These are phyloP conservation scores for Eristalis pertinax DNA, from an alignment of 2,888 invertebrate genomes.

Conservation along the genomic window DNA sequence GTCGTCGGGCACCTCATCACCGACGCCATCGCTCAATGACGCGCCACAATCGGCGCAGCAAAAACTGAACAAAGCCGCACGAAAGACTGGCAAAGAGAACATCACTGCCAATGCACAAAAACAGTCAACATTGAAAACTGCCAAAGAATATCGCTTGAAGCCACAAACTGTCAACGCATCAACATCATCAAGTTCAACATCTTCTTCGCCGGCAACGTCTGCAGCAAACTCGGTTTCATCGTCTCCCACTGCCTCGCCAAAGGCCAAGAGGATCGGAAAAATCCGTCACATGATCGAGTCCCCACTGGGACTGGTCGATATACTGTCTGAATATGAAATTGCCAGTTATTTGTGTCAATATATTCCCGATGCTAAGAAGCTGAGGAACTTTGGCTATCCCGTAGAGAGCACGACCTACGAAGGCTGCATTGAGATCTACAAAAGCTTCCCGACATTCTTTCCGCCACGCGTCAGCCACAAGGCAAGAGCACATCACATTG, in stretches of 20 bases:
- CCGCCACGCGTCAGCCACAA: slow-evolving; percentile 42
- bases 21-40: slow-evolving; percentile 21
- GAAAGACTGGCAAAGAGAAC: slow-evolving; percentile 45
- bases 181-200: slow-evolving; percentile 41
- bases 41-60: slow-evolving; percentile 38
- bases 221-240: slow-evolving; percentile 76
- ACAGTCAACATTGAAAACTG: slow-evolving; percentile 51
- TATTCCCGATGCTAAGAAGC: slow-evolving; percentile 84
- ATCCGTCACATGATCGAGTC: slow-evolving; percentile 77
- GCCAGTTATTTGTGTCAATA: slow-evolving; percentile 84
- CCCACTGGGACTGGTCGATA: slow-evolving; percentile 79
- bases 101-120: slow-evolving; percentile 52
- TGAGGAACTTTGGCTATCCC: slow-evolving; percentile 88
- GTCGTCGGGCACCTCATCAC: slow-evolving; percentile 44
- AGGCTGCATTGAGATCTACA: slow-evolving; percentile 85
- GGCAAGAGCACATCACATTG: slow-evolving; percentile 31
- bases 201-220: slow-evolving; percentile 74
- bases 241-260: slow-evolving; percentile 77
- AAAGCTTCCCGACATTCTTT: slow-evolving; percentile 83
- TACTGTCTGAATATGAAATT: slow-evolving; percentile 83
- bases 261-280: slow-evolving; percentile 73
- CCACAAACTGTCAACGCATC: slow-evolving; percentile 22
- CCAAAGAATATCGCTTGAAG: slow-evolving; percentile 34
- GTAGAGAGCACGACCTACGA: slow-evolving; percentile 85
- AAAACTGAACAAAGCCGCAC: slow-evolving; percentile 43